Conservation (phyloP, 1,140 invertebrate species). For the Paralvinella palmiformis region DNA sequence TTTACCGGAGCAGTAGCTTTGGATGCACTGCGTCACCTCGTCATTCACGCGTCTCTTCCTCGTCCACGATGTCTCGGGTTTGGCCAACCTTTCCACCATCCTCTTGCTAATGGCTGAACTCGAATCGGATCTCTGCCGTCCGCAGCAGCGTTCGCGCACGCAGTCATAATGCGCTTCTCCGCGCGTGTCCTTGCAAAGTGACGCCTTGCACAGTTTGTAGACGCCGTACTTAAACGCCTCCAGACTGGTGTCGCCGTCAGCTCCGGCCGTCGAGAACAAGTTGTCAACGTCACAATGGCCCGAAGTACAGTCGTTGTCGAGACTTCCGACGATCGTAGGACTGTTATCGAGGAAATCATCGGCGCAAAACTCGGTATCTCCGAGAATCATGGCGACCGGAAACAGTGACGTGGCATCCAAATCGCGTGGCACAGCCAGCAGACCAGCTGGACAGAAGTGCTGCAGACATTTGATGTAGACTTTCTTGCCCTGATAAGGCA, state of each 20-base stretch:
- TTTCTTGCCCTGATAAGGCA: background rate
- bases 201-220: too few species aligned
- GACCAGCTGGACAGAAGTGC: background rate
- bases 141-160: background rate
- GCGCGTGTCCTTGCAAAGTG: background rate
- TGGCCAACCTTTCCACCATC: background rate
- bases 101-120: background rate
- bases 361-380: background rate
- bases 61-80: background rate
- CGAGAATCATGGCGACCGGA: background rate
- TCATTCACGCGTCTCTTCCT: constrained; percentile 8
- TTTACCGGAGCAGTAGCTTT: constrained; percentile 12
- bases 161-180: background rate
- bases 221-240: too few species aligned
- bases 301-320: background rate
- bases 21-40: constrained; percentile 14
- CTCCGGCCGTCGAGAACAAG: background rate
- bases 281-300: background rate
- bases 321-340: background rate
- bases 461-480: background rate
- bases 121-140: background rate
- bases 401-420: background rate
- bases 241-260: background rate
- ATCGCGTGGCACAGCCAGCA: background rate
- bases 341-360: background rate